These are phyloP conservation scores for Pegea sp. DNA, from an alignment of 23 tunicate genomes.

Conservation along the genomic window DNA sequence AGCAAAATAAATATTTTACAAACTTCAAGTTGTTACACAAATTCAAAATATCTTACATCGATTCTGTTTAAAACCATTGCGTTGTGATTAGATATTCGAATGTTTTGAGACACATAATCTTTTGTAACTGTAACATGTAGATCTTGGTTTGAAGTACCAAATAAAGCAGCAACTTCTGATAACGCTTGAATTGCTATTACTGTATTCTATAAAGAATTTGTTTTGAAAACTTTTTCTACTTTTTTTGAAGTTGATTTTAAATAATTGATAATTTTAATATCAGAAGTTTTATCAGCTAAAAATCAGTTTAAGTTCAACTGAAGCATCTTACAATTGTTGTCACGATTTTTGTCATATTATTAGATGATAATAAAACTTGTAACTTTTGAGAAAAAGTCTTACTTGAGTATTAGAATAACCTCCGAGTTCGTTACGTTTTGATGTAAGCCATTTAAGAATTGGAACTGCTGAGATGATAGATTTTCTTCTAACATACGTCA, in stretches of 20 bases:
- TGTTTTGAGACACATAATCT: not conserved
- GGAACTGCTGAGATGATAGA: conserved; percentile 17
- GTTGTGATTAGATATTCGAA: not conserved
- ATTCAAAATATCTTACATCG: not conserved
- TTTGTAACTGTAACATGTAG: conserved; percentile 9
- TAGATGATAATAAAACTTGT: no score
- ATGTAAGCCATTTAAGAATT: conserved; percentile 50
- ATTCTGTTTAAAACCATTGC: not conserved
- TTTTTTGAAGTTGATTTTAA: no score
- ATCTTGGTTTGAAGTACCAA: conserved; percentile 4
- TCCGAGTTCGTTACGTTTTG: conserved; percentile 40
- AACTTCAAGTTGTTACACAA: no score
- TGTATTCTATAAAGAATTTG: no score
- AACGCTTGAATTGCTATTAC: conserved; percentile 84
- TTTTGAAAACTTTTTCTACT: no score
- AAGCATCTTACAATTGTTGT: no score
- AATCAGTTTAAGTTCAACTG: no score
- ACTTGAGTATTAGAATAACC: conserved; percentile 80
- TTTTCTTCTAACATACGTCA: conserved; percentile 19
- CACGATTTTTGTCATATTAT: no score
- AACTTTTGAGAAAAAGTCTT: no score
- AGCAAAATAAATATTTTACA: no score
- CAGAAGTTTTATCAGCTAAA: no score
- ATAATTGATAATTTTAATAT: no score
- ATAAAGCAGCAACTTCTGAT: conserved; percentile 29